Evolutionary conservation across 2,888 invertebrate genomes (phyloP), one percentile per base, ranked within the genome.

Genomic region (Lasioglossum pauxillum): DNA sequence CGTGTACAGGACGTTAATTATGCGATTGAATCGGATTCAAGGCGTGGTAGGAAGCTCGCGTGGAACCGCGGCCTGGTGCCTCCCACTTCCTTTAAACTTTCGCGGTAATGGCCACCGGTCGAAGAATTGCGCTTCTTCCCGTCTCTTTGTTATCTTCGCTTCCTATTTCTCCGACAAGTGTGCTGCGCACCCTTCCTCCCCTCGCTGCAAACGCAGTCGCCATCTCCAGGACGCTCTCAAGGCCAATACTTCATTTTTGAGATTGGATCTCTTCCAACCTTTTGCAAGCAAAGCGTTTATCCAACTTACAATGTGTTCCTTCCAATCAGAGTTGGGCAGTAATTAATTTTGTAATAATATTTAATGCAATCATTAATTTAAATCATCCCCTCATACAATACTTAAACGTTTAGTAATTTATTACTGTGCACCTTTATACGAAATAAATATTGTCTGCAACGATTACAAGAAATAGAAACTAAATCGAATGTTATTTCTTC

Each of bases 11-110:
- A 49, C 75, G 75, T 78, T 87, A 77, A 87, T 85, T 84, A 85
- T 71, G 69, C 84, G 75, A 80, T 75, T 74, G 71, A 87, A 80
- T 83, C 72, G 79, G 57, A 75, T 84, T 73, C 67, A 72, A 79
- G 69, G 72, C 41, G 35, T 60, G 53, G 38, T 76, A 57, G 46
- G 69, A 74, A 77, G 49, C 41, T 5, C 69, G 41, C 41, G 38
- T 57, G 57, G 71, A 83, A 78, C n/a, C 71, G 35, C 27, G 10
- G 35, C 53, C 41, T 35, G 75, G 76, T 46, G 23, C 23, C n/a
- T 19, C 31, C 57, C 71, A 60, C 41, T 75, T 75, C 74, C 71
- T 67, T 35, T 78, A 53, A 71, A 71, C 41, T 53, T 78, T 38
- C 49, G 69, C 71, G 27, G 69, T 71, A 71, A 78, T 78, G 78